Evolutionary conservation across 2,888 invertebrate species (phyloP), one percentile per base, ranked within the genome.

Genomic region (Agonopterix heracliana): DNA sequence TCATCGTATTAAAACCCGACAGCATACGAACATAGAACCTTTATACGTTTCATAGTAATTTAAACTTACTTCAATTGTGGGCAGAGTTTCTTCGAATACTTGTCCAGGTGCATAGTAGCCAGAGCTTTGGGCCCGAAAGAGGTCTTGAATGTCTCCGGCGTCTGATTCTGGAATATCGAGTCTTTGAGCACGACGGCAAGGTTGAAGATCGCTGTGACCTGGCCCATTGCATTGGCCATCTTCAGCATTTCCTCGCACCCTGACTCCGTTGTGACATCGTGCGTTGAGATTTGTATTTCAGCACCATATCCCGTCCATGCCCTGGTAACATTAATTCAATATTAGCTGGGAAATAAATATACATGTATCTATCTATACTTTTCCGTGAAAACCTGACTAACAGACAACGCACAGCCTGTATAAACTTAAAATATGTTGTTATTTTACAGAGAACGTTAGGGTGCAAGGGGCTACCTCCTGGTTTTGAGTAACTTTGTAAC

Each of bases 161-260:
- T 93, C 78, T 95, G 95, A 69, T 96, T 96, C 64, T 93, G 92
- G 72, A 96, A 91, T 43, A 95, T 80, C 0, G 91, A 91, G 68
- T 97, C 96, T 54, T 90, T 90, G 7, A 96, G 76, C 1, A 93
- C 91, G 64, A 96, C 96, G 3, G 98, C 98, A 54, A 98, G 87
- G 74, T 98, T 97, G 84, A 97, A 98, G 46, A 98, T 93, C 13
- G 94, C 97, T 17, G 93, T 94, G 10, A 98, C 91, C 1, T 91
- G 91, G 0, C 93, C 95, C 58, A 94, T 71, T 0, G 86, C 59
- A 35, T 79, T 79, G 0, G 95, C 92, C 65, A 91, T 90, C 46
- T 89, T 82, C 0, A 98, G 68, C 56, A 97, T 89, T n/a, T 83
- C 68, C 48, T 89, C 89, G 52, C 96, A 95, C 0, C 96, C 96